Percentiles rank a stretch among this genome's conserved stretches.
These are phyloP conservation scores for Pammene fasciana DNA, from an alignment of 2,888 invertebrate genomes.

Conservation along the genomic window DNA sequence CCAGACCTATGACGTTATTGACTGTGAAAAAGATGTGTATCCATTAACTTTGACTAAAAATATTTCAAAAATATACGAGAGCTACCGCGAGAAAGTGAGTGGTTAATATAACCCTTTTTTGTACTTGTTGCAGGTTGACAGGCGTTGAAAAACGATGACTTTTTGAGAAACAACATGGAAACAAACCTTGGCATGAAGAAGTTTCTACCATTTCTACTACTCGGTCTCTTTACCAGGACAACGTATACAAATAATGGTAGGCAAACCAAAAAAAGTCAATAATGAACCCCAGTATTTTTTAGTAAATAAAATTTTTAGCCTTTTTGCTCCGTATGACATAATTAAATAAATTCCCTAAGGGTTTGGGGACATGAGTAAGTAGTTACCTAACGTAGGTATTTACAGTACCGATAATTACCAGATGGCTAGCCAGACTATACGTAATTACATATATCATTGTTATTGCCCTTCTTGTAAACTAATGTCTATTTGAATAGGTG, in stretches of 20 bases:
- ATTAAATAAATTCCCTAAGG: too few species aligned
- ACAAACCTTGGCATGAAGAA: conserved; percentile 24
- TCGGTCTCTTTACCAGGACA: conserved; percentile 7
- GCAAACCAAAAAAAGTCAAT: neutral
- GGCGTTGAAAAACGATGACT: conserved; percentile 13
- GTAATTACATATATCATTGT: neutral
- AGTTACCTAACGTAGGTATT: neutral
- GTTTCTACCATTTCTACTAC: conserved; percentile 16
- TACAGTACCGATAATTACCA: too few species aligned
- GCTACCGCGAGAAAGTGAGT: too few species aligned
- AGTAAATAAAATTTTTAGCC: too few species aligned
- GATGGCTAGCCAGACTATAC: too few species aligned
- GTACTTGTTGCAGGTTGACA: conserved; percentile 31
- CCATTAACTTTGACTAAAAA: too few species aligned
- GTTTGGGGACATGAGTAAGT: too few species aligned
- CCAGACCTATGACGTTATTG: too few species aligned
- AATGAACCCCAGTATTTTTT: too few species aligned
- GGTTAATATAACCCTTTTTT: neutral
- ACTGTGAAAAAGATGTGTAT: too few species aligned
- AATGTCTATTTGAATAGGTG: conserved; percentile 31
- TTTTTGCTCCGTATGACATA: too few species aligned
- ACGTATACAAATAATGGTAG: conserved; percentile 35
- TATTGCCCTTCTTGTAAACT: neutral
- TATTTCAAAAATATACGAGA: too few species aligned
- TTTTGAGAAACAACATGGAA: conserved; percentile 29